These are phyloP conservation scores for Ibycter americanus DNA, from an alignment of 2,797 vertebrate genomes.

Conservation along the genomic window DNA sequence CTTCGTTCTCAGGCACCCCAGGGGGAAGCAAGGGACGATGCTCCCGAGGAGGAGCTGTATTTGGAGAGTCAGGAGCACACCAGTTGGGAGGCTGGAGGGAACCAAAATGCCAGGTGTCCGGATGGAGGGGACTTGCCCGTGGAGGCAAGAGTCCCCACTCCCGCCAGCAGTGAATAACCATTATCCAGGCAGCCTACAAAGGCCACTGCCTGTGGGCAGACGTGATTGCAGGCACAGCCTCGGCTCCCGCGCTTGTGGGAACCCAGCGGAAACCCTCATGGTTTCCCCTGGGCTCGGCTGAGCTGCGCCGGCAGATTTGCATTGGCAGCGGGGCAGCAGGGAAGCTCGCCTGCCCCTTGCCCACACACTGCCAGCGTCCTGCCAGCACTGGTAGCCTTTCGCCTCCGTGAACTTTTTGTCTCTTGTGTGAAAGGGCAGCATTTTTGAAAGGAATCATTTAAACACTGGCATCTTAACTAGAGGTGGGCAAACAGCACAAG, in stretches of 20 bases:
- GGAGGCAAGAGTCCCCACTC: not conserved
- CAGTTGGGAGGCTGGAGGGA: not conserved
- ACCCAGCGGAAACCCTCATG: constrained; percentile 3
- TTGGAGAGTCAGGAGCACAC: not conserved
- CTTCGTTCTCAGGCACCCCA: not conserved
- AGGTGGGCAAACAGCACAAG: not conserved
- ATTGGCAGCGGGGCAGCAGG: constrained; percentile 7
- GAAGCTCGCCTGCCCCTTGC: constrained; percentile 1
- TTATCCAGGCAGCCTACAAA: not conserved
- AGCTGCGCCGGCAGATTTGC: constrained; percentile 27
- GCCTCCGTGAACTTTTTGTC: constrained; percentile 61
- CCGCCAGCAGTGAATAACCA: not conserved
- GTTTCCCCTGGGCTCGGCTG: constrained; percentile 3
- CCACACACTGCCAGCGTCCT: not conserved
- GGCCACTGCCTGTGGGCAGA: constrained; percentile 26
- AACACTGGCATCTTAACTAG: constrained; percentile 33
- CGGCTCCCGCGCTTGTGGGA: constrained; percentile 35
- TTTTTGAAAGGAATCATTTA: constrained; percentile 8
- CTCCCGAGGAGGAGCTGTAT: not conserved
- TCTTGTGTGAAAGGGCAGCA: not conserved
- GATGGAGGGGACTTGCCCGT: not conserved
- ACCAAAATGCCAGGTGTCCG: not conserved
- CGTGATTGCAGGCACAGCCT: constrained; percentile 64
- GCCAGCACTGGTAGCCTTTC: constrained; percentile 13
- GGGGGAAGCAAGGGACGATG: not conserved